Evolutionary conservation across 1,140 invertebrate species (phyloP).

Genomic region (Leucophenga varia): DNA sequence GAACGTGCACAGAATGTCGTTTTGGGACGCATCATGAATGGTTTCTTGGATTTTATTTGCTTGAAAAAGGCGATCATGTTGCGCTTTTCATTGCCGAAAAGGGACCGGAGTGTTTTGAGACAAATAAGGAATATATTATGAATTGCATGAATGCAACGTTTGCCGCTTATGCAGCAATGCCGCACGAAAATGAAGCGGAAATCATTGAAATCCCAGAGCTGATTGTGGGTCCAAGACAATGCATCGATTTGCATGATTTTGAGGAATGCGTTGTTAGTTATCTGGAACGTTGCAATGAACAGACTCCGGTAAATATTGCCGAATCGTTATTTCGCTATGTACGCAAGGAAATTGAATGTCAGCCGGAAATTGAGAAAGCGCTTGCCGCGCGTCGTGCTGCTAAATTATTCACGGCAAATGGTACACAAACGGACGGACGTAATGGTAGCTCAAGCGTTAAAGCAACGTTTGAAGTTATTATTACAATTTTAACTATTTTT

Average conservation of each 20-base stretch:
- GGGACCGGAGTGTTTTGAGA: slow-evolving; percentile 70
- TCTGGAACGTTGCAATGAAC: slow-evolving; percentile 69
- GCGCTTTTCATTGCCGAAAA: slow-evolving; percentile 77
- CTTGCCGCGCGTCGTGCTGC: too few species aligned
- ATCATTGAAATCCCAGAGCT: slow-evolving; percentile 30
- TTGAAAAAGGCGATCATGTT: slow-evolving; percentile 78
- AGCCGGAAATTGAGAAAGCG: slow-evolving; percentile 21
- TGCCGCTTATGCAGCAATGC: slow-evolving; percentile 54
- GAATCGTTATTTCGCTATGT: slow-evolving; percentile 75
- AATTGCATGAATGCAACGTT: slow-evolving; percentile 67
- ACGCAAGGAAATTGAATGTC: slow-evolving; percentile 41
- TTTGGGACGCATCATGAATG: slow-evolving; percentile 67
- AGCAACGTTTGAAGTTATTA: too few species aligned
- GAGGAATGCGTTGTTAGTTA: slow-evolving; percentile 66
- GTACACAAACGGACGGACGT: too few species aligned
- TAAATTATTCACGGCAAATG: too few species aligned
- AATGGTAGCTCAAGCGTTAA: too few species aligned
- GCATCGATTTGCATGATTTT: slow-evolving; percentile 60
- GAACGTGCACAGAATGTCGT: slow-evolving; percentile 59
- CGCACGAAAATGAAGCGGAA: slow-evolving; percentile 10
- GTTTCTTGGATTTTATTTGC: slow-evolving; percentile 71
- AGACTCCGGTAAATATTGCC: slow-evolving; percentile 76
- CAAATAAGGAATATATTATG: slow-evolving; percentile 63
- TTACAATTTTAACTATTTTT: background rate
- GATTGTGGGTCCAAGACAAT: slow-evolving; percentile 35